Conservation (phyloP, 2,888 invertebrate species). For the Epinotia bilunana region DNA sequence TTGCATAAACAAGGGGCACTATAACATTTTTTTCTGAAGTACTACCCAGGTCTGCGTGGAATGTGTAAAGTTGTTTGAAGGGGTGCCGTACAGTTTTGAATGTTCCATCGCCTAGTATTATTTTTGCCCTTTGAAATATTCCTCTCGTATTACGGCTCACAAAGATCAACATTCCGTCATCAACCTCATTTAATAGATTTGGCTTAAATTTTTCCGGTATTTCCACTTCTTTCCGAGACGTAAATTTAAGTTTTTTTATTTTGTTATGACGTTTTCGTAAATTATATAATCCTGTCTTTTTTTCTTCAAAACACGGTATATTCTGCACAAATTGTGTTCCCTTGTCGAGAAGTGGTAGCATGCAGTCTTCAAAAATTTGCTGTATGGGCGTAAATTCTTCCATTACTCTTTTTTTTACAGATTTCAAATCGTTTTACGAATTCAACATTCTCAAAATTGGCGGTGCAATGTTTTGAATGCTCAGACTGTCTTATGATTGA, state of each 20-base stretch:
- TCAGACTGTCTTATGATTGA: conserved; percentile 20
- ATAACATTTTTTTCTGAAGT: no score
- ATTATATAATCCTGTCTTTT: conserved; percentile 25
- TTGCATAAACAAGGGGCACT: no score
- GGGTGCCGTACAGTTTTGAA: no score
- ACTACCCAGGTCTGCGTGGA: no score
- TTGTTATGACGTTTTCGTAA: conserved; percentile 32
- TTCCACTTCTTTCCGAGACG: conserved; percentile 18
- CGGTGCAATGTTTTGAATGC: conserved; percentile 15
- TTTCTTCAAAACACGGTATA: conserved; percentile 23
- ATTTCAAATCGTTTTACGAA: conserved; percentile 1
- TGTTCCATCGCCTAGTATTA: no score
- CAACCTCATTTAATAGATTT: no score
- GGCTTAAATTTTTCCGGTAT: no score
- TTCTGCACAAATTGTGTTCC: conserved; percentile 27
- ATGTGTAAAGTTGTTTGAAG: no score
- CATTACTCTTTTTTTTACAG: conserved; percentile 22
- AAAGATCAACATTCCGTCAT: no score
- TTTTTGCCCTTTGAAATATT: no score
- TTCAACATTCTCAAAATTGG: conserved; percentile 4
- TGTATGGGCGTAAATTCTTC: conserved; percentile 27
- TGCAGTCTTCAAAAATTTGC: conserved; percentile 24
- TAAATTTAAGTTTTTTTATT: conserved; percentile 23
- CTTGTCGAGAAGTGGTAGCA: conserved; percentile 21
- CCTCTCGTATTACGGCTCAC: no score